phyloP scores from a whole-genome alignment of 2,888 invertebrate genomes.

The Seladonia tumulorum region DNA sequence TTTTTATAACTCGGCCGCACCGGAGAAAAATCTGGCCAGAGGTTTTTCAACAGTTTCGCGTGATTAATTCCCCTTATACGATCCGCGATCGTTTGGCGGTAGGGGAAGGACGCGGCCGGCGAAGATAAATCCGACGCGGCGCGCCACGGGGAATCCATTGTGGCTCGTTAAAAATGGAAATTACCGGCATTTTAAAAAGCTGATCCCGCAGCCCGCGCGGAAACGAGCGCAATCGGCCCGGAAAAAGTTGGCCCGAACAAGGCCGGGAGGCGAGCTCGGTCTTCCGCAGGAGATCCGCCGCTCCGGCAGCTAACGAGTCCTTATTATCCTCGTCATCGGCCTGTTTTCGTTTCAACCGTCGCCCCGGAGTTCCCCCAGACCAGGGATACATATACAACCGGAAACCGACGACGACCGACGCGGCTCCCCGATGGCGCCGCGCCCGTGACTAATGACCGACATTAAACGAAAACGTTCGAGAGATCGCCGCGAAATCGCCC shows the following conservation, averaged over 20 bases:
- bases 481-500: neutral
- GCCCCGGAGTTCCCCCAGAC: neutral
- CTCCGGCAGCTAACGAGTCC: constrained; percentile 59
- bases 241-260: constrained; percentile 49
- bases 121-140: constrained; percentile 56
- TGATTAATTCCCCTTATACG: constrained; percentile 48
- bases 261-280: constrained; percentile 36
- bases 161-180: constrained; percentile 65
- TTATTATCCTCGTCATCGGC: constrained; percentile 69
- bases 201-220: constrained; percentile 48
- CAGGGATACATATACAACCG: neutral
- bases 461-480: constrained; percentile 60
- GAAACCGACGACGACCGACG: neutral
- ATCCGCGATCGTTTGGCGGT: constrained; percentile 34
- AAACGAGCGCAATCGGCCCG: constrained; percentile 53
- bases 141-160: constrained; percentile 28
- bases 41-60: constrained; percentile 28
- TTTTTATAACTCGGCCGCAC: neutral
- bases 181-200: constrained; percentile 63
- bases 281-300: constrained; percentile 32
- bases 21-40: neutral
- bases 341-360: constrained; percentile 45
- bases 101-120: neutral
- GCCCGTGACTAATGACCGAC: constrained; percentile 62
- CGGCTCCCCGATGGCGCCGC: constrained; percentile 39